Base-by-base conservation (phyloP, 2,113 vertebrate species). In the Hepsetus odoe region DNA sequence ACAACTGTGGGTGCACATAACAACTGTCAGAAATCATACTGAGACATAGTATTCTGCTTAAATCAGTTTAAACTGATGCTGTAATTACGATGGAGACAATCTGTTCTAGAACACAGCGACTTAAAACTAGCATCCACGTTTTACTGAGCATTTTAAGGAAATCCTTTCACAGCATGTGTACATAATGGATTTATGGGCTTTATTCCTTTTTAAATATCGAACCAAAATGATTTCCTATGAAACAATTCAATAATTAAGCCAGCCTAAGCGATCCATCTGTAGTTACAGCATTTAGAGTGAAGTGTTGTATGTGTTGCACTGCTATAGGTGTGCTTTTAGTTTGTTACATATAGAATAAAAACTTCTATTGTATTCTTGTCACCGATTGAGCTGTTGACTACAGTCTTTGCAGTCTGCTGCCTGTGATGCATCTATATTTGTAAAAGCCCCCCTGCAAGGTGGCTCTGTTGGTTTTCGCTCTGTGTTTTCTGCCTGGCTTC, bases 401-500 rank as follows among this genome's bases (percentile, higher is more conserved):
- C n/a, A 71, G 46, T 38, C 16, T 80, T 38, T 26, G 22, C n/a
- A 59, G 30, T 30, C 38, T 18, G n/a, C 11, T 62, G 32, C 26
- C 33, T 80, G 33, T 30, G 32, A 76, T 72, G 3, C 53, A 8
- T 58, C 26, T 66, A 35, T 78, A 62, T 26, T 49, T 42, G 55
- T 77, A 28, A 59, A 35, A 61, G 38, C 24, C 76, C 66, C 61
- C n/a, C 32, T 51, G 67, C 64, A 82, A 53, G 30, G 68, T n/a
- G 33, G 72, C 51, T 64, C 55, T 65, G 73, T 75, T 44, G 61
- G 28, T 59, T 75, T 53, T 69, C n/a, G 42, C n/a, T 70, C 38
- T 44, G 53, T 58, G 74, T 81, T 74, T 82, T 69, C 32, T 74
- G 55, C 62, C 55, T 35, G 44, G 38, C 66, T 78, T 82, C 26